Conservation (phyloP, 2,797 vertebrate species). For the Potorous gilbertii region DNA sequence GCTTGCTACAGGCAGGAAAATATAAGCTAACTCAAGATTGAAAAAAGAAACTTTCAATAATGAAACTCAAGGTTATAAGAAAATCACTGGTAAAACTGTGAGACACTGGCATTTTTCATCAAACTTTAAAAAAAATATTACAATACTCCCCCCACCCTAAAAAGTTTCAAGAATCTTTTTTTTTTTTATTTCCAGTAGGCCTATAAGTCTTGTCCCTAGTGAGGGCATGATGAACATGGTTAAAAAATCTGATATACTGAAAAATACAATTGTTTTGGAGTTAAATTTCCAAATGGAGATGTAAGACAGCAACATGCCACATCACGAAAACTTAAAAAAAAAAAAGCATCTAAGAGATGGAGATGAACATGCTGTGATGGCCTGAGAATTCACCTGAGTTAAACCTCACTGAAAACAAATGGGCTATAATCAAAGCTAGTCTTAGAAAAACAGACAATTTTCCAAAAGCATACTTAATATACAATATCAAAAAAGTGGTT, state of each 20-base stretch:
- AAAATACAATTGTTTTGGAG: background rate
- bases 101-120: background rate
- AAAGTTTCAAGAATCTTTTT: background rate
- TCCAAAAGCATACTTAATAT: background rate
- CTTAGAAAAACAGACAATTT: background rate
- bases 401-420: background rate
- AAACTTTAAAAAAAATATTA: background rate
- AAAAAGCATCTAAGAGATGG: background rate
- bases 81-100: background rate
- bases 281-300: background rate
- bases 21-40: background rate
- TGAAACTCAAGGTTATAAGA: background rate
- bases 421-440: background rate
- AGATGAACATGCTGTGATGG: background rate
- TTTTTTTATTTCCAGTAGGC: background rate
- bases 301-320: background rate
- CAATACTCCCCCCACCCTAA: rapidly evolving
- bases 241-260: background rate
- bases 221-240: background rate
- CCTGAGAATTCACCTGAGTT: background rate
- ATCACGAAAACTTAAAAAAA: background rate
- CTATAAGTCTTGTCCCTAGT: background rate
- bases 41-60: background rate
- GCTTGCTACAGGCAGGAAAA: background rate
- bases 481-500: background rate